These are phyloP conservation scores for Physella acuta DNA, from an alignment of 1,140 invertebrate genomes.

Conservation along the genomic window DNA sequence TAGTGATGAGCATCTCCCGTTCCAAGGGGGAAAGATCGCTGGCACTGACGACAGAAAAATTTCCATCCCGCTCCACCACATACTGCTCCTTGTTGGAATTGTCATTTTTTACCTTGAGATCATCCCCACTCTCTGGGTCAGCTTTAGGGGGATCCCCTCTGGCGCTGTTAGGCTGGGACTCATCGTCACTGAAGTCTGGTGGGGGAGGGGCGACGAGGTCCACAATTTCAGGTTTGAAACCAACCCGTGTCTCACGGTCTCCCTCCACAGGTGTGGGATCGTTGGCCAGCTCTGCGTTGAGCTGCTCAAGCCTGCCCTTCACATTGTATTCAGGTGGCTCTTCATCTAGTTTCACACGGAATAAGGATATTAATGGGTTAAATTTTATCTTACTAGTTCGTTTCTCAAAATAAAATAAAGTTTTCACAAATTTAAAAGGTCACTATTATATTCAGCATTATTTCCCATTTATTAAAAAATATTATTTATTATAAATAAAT, in stretches of 20 bases:
- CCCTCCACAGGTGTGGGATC: slow-evolving; percentile 46
- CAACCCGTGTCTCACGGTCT: slow-evolving; percentile 41
- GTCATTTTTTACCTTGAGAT: not conserved
- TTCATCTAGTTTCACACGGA: slow-evolving; percentile 41
- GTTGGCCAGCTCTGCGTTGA: slow-evolving; percentile 54
- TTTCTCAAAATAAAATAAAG: too few relatives aligned
- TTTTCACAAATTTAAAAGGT: too few relatives aligned
- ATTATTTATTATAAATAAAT: too few relatives aligned
- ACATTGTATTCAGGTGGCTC: slow-evolving; percentile 55
- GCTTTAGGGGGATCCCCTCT: not conserved
- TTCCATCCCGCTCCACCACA: slow-evolving; percentile 53
- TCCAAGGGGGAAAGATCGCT: slow-evolving; percentile 46
- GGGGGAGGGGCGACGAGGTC: slow-evolving; percentile 51
- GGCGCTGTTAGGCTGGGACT: slow-evolving; percentile 26
- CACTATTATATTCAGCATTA: too few relatives aligned
- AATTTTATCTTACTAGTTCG: too few relatives aligned
- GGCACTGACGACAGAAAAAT: slow-evolving; percentile 49
- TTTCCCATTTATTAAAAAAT: too few relatives aligned
- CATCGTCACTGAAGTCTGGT: slow-evolving; percentile 45
- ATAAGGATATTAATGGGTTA: too few relatives aligned
- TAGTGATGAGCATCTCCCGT: slow-evolving; percentile 16
- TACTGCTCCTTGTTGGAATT: slow-evolving; percentile 22
- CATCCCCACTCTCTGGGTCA: not conserved
- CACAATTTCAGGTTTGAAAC: slow-evolving; percentile 52
- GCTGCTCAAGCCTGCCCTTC: slow-evolving; percentile 46